Conservation (phyloP, 2,888 invertebrate species). For the Automeris io region DNA sequence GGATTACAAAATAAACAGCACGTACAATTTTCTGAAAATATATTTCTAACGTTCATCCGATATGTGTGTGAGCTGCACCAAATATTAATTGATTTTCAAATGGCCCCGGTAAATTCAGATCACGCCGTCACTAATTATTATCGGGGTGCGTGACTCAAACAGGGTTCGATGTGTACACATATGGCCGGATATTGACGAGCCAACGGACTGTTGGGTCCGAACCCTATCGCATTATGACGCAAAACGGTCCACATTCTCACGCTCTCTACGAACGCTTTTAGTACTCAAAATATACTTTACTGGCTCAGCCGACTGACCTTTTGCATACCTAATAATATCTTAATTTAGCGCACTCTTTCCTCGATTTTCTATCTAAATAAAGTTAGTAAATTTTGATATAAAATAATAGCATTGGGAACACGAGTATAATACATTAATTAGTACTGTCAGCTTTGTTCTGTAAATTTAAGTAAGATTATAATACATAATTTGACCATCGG, state of each 20-base stretch:
- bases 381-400: too few species aligned
- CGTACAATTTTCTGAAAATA: not conserved
- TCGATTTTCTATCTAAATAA: too few species aligned
- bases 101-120: slow-evolving; percentile 20
- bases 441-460: too few species aligned
- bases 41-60: not conserved
- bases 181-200: slow-evolving; percentile 60
- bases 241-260: slow-evolving; percentile 7
- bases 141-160: slow-evolving; percentile 17
- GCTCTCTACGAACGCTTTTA: slow-evolving; percentile 3
- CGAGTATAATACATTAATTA: too few species aligned
- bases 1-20: not conserved
- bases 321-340: too few species aligned
- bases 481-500: too few species aligned
- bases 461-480: too few species aligned
- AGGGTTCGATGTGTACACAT: slow-evolving; percentile 28
- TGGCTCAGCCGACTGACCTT: too few species aligned
- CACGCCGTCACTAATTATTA: slow-evolving; percentile 35
- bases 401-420: too few species aligned
- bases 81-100: slow-evolving; percentile 40
- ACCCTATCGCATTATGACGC: slow-evolving; percentile 33
- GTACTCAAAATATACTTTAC: too few species aligned
- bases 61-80: slow-evolving; percentile 11
- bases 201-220: slow-evolving; percentile 39
- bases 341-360: too few species aligned